phyloP scores from a whole-genome alignment of 2,888 invertebrate genomes.

The Tachina fera region DNA sequence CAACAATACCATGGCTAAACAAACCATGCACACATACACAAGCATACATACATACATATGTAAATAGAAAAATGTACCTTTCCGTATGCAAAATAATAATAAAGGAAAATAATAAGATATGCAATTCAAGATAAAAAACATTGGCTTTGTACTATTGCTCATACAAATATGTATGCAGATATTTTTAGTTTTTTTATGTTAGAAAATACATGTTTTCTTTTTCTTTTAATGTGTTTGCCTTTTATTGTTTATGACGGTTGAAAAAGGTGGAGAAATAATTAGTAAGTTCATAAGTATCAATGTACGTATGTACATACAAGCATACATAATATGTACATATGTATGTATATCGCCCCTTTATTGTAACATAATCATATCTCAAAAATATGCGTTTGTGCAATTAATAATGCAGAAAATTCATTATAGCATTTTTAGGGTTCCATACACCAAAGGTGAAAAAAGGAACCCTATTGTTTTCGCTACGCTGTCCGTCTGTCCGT shows the following conservation, averaged over 20 bases:
- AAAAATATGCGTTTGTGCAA: too few relatives aligned
- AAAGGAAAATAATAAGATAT: background rate
- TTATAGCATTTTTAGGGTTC: too few relatives aligned
- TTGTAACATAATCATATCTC: too few relatives aligned
- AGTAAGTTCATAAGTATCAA: slow-evolving; percentile 31
- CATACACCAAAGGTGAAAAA: too few relatives aligned
- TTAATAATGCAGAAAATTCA: too few relatives aligned
- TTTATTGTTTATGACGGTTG: slow-evolving; percentile 19
- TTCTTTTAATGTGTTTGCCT: slow-evolving; percentile 1
- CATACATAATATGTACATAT: too few relatives aligned
- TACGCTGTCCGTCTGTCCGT: too few relatives aligned
- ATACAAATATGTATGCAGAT: background rate
- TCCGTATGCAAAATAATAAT: slow-evolving; percentile 21
- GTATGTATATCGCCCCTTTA: too few relatives aligned
- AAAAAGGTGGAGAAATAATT: background rate
- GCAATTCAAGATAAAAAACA: slow-evolving; percentile 12
- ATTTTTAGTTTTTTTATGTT: background rate
- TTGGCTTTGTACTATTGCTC: slow-evolving; percentile 8
- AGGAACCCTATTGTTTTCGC: too few relatives aligned
- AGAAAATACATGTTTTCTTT: slow-evolving; percentile 10
- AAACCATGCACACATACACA: background rate
- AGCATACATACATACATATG: slow-evolving; percentile 4
- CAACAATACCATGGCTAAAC: background rate
- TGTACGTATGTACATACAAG: too few relatives aligned
- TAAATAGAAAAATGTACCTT: background rate